Conservation (phyloP, 2,888 invertebrate species). For the Podotricha telesiphe region DNA sequence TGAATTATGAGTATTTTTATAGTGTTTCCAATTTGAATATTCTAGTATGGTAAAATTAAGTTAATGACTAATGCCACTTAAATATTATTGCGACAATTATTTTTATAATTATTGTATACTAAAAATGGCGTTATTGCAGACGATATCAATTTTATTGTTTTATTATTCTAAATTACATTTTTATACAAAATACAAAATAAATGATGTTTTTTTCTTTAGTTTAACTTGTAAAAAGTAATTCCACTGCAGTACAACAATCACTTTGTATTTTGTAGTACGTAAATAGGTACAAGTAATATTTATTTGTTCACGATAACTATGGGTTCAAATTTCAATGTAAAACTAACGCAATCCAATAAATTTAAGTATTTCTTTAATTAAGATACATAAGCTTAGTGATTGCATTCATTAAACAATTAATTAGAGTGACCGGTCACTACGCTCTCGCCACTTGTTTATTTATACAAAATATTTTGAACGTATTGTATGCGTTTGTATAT, state of each 20-base stretch:
- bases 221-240: too few species aligned
- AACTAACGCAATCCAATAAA: too few species aligned
- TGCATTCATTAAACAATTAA: too few species aligned
- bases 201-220: too few species aligned
- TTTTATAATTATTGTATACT: neutral
- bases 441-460: too few species aligned
- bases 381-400: too few species aligned
- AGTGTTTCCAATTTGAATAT: neutral
- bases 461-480: too few species aligned
- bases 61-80: neutral
- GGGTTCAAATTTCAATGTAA: neutral
- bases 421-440: too few species aligned
- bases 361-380: too few species aligned
- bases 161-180: neutral
- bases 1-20: slow-evolving; percentile 12
- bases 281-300: neutral
- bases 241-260: too few species aligned
- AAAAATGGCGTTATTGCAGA: neutral
- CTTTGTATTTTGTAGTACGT: neutral
- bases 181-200: neutral
- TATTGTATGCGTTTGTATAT: too few species aligned
- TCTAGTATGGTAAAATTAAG: neutral
- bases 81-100: neutral
- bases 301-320: neutral
- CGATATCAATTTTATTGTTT: slow-evolving; percentile 2